Base-by-base conservation (phyloP, 2,113 vertebrate species). In the Sinocyclocheilus anophthalmus region DNA sequence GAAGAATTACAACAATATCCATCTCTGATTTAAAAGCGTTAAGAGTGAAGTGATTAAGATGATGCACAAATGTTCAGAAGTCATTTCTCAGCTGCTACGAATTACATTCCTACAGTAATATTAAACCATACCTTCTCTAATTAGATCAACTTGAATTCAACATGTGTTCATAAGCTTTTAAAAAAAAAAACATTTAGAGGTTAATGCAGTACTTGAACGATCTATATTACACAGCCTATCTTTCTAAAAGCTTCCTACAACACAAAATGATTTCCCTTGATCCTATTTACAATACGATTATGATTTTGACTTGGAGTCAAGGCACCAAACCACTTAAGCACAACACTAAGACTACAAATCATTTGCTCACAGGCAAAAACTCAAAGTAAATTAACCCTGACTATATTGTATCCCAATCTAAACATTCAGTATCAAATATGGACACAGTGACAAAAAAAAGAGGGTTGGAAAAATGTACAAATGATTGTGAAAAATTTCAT, bases 241-340 rank as follows among this genome's bases (percentile, higher is more conserved):
- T 45, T 8, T 45, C 55, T 24, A 79, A 86, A 88, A 75, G 76
- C 69, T 22, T 67, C 69, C n/a, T 18, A 53, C 57, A 53, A 67
- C 76, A 84, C 4, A 48, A 30, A 75, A 42, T n/a, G 63, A 7
- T 73, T 69, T 86, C 79, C 30, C 55, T 84, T 86, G 55, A 69
- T 86, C 42, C 57, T 5, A 18, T 77, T 84, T 86, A 33, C 73
- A 59, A 78, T 75, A 73, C 57, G 20, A 81, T 69, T 48, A 73
- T 76, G 37, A 84, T 69, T 48, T 33, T 84, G 48, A 81, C 78
- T 75, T 37, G 20, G 33, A 88, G 57, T 86, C 81, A 88, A 81
- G 75, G 81, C 57, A 88, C n/a, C 69, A 39, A 83, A 67, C 12
- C 80, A 88, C 79, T 83, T 78, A 80, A 78, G 73, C 65, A 50